Conservation (phyloP, 30 jellyfish, hydroid and myxozoan species). For the Hydra vulgaris region DNA sequence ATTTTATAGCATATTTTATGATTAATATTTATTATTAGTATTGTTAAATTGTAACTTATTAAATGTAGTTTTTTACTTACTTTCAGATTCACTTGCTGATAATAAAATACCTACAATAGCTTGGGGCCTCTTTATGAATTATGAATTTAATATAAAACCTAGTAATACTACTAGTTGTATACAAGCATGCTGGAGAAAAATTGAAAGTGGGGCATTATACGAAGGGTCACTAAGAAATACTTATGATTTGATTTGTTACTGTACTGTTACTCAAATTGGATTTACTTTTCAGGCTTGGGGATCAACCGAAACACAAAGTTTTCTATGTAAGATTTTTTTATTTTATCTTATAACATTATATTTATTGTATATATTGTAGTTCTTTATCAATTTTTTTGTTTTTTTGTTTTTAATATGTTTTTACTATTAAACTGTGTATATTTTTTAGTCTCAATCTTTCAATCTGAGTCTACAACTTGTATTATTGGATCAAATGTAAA, state of each 20-base stretch:
- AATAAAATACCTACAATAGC: background rate
- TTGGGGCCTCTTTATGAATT: background rate
- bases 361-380: too few species aligned
- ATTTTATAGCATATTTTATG: too few species aligned
- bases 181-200: background rate
- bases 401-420: too few species aligned
- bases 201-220: background rate
- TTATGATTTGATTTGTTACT: background rate
- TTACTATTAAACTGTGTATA: too few species aligned
- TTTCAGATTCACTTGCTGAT: background rate
- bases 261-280: background rate
- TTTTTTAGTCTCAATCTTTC: background rate
- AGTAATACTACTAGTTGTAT: background rate
- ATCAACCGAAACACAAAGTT: too few species aligned
- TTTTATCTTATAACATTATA: too few species aligned
- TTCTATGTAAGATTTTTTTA: too few species aligned
- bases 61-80: too few species aligned
- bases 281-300: too few species aligned
- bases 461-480: background rate
- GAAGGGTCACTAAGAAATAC: background rate
- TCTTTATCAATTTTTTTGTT: too few species aligned
- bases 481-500: background rate
- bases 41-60: too few species aligned
- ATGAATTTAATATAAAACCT: background rate
- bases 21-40: too few species aligned